These are phyloP conservation scores for Ecdyonurus torrentis DNA, from an alignment of 2,888 invertebrate species.

Conservation along the genomic window DNA sequence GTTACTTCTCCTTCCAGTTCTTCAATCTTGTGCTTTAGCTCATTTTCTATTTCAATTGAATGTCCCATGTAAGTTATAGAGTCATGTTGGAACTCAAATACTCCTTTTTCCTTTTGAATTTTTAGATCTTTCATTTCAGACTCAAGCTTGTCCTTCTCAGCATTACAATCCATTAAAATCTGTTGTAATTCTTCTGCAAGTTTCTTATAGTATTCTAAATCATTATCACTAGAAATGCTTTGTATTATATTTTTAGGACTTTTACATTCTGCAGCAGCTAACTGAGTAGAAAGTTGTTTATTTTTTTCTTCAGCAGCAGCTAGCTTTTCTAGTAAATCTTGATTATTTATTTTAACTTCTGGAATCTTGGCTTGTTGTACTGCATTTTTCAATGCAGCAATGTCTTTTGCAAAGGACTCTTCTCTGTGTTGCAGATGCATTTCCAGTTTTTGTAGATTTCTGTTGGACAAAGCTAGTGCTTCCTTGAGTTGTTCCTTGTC, in stretches of 20 bases:
- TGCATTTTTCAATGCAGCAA: not conserved
- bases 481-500: not conserved
- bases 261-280: no score
- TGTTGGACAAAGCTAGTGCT: not conserved
- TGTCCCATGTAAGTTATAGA: not conserved
- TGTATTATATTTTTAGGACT: no score
- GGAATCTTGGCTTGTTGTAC: not conserved
- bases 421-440: not conserved
- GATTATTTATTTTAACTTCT: not conserved
- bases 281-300: no score
- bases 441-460: not conserved
- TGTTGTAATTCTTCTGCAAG: no score
- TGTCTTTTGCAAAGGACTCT: not conserved
- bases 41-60: not conserved
- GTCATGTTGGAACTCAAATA: slow-evolving; percentile 1
- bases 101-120: not conserved
- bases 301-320: not conserved
- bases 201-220: no score
- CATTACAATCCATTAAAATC: no score
- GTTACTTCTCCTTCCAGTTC: no score
- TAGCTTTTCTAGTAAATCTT: not conserved
- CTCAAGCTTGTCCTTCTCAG: no score
- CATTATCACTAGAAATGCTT: no score
- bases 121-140: no score
- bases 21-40: not conserved